A percentile compares a stretch with the other conserved stretches of the same genome.
Evolutionary conservation across 2,888 invertebrate genomes (phyloP).

Genomic region (Pandemis corylana): DNA sequence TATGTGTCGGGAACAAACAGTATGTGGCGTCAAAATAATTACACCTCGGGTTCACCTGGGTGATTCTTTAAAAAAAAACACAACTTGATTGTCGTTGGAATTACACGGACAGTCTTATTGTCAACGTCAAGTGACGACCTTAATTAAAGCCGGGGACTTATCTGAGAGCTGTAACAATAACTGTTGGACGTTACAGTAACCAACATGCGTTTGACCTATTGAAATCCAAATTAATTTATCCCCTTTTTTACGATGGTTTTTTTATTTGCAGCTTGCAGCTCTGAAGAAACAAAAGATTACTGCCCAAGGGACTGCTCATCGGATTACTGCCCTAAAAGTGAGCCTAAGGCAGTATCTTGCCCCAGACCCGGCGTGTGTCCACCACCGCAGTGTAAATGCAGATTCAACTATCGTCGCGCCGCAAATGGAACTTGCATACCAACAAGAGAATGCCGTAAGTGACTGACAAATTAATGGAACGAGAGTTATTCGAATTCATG

Average conservation of each 20-base stretch:
- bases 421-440: conserved; percentile 58
- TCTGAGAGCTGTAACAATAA: too few species aligned
- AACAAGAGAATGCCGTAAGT: conserved; percentile 58
- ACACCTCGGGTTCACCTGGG: too few species aligned
- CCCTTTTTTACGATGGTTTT: neutral
- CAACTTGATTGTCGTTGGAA: too few species aligned
- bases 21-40: too few species aligned
- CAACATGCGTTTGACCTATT: too few species aligned
- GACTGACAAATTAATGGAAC: neutral
- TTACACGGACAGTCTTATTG: too few species aligned
- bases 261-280: conserved; percentile 47
- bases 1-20: too few species aligned
- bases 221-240: too few species aligned
- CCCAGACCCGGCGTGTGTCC: conserved; percentile 50
- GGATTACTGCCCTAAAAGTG: conserved; percentile 56
- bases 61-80: too few species aligned
- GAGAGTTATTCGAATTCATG: neutral
- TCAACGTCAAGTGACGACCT: too few species aligned
- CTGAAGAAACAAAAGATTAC: conserved; percentile 50
- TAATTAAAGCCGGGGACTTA: too few species aligned
- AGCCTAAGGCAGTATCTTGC: conserved; percentile 47
- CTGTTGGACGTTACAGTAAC: too few species aligned
- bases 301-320: conserved; percentile 55
- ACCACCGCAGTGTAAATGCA: conserved; percentile 56
- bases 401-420: conserved; percentile 56